Evolutionary conservation across 2,113 vertebrate species (phyloP).

Genomic region (Cavia porcellus): DNA sequence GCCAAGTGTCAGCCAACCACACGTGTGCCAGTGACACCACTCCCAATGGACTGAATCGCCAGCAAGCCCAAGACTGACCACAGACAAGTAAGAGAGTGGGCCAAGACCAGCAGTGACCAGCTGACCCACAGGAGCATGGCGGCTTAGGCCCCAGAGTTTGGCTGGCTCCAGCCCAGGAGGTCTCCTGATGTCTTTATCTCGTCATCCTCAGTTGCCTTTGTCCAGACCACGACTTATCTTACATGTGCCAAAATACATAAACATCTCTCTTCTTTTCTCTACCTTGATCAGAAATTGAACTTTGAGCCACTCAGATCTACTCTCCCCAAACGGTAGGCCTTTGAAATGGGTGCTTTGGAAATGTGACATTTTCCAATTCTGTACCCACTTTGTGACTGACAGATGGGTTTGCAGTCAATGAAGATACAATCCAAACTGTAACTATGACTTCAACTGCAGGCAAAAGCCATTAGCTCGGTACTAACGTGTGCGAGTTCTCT

Average conservation of each 20-base stretch:
- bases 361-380: constrained; percentile 21
- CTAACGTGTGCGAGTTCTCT: not conserved
- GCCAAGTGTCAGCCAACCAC: not conserved
- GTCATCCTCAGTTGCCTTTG: not conserved
- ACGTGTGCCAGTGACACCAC: not conserved
- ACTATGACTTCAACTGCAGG: not conserved
- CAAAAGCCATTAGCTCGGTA: constrained; percentile 51
- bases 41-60: not conserved
- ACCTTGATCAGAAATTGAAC: constrained; percentile 6
- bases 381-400: not conserved
- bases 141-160: not conserved
- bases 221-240: not conserved
- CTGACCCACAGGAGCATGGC: not conserved
- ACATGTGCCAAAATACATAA: not conserved
- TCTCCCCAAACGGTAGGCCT: not conserved
- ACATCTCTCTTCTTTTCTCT: not conserved
- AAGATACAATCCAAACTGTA: constrained; percentile 20
- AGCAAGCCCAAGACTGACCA: not conserved
- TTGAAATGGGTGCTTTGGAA: constrained; percentile 27
- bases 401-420: constrained; percentile 66
- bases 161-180: rapidly evolving
- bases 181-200: constrained; percentile 10
- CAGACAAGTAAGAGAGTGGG: not conserved
- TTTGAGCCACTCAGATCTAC: not conserved
- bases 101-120: not conserved